Evolutionary conservation across 2,888 invertebrate species (phyloP).

Genomic region (Cremastinae sp.): DNA sequence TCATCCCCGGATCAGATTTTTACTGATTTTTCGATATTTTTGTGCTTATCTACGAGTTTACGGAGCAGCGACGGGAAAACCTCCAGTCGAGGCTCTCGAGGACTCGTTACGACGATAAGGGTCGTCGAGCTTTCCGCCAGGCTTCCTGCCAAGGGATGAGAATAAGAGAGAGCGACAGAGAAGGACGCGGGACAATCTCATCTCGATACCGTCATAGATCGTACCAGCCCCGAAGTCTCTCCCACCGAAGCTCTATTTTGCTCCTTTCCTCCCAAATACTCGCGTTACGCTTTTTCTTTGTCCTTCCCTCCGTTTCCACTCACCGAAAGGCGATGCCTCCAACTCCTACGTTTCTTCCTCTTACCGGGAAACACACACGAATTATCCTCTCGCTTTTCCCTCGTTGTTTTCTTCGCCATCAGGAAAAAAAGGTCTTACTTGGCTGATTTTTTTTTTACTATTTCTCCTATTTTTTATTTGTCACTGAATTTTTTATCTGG

Average conservation of each 20-base stretch:
- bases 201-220: constrained; percentile 80
- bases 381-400: constrained; percentile 70
- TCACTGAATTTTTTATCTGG: too few species aligned
- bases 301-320: constrained; percentile 61
- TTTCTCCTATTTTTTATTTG: too few species aligned
- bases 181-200: constrained; percentile 78
- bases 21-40: neutral
- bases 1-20: constrained; percentile 39
- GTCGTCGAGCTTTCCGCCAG: constrained; percentile 64
- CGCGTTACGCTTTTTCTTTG: constrained; percentile 65
- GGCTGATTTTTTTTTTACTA: constrained; percentile 37
- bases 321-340: constrained; percentile 52
- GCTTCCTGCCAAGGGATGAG: constrained; percentile 45
- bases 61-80: constrained; percentile 52
- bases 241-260: constrained; percentile 32
- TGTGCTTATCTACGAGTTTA: neutral
- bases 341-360: constrained; percentile 60
- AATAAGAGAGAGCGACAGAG: constrained; percentile 35
- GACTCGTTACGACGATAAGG: constrained; percentile 60
- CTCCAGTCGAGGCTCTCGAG: constrained; percentile 48
- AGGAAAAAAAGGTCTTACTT: constrained; percentile 16
- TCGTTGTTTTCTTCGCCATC: too few species aligned
- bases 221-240: constrained; percentile 78
- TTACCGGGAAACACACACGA: constrained; percentile 68
- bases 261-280: constrained; percentile 63